Evolutionary conservation across 2,888 invertebrate species (phyloP), one percentile per base, ranked within the genome.

Genomic region (Lithophane semibrunnea): DNA sequence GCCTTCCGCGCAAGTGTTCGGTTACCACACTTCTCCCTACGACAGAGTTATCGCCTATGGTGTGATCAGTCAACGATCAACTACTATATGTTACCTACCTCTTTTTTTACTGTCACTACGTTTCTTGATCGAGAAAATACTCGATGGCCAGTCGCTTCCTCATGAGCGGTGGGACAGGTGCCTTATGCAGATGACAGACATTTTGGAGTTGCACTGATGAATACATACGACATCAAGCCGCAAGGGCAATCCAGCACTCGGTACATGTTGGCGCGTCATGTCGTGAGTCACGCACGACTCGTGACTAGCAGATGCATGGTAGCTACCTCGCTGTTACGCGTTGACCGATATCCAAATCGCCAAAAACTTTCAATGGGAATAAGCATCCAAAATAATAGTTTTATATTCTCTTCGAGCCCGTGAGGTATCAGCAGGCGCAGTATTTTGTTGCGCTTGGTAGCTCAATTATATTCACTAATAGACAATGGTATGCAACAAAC

Each of bases 401-500:
- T n/a, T 56, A 18, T 42, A 42, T 24, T 24, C 13, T 42, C 24
- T 13, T 37, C 16, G 5, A 68, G 10, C 16, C 24, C 56, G 56
- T 24, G 24, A 8, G 54, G 42, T 68, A 37, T 42, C 54, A 13
- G 18, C 42, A 24, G 42, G 18, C n/a, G 12, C 12, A 42, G 42
- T 42, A 69, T 42, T 24, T 70, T 10, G 3, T 29, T 63, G 29
- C 3, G 63, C 29, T 49, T 16, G 21, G 21, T 73, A n/a, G 9
- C 9, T n/a, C 49, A 72, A 29, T n/a, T 18, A 49, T 29, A n/a
- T 37, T 49, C 13, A 37, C 2, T 24, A 49, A 24, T 42, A 52
- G 37, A 65, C 64, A 64, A 77, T 65, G 49, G 21, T 64, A 29
- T 37, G 80, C 73, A 65, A 73, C 49, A 64, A 71, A 73, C 58